Base-by-base conservation (phyloP, 2,797 vertebrate species). In the Sarcophilus harrisii region DNA sequence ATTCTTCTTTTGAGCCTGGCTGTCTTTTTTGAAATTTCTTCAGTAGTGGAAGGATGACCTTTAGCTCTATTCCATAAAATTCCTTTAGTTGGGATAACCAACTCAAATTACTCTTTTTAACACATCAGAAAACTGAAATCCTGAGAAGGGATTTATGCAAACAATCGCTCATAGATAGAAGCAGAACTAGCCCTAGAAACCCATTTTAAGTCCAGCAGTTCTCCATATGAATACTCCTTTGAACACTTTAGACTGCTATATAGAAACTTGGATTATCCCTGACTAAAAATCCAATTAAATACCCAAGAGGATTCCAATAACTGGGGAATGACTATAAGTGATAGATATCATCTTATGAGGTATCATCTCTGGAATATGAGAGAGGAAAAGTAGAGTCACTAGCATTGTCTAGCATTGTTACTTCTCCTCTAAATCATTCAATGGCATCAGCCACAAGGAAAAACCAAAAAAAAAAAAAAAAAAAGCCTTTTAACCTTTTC, bases 71-170 rank as follows among this genome's bases (percentile, higher is more conserved):
- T 81, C 66, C n/a, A 24, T 81, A 45, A 18, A 6, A 38, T 45
- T 38, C 38, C 38, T 24, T 6, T 30, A 81, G n/a, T 45, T 81
- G 66, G 38, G 8, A 81, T 10, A 11, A 81, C 9, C 38, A 81
- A 81, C 3, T 81, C 8, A 81, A 45, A 32, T 93, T 91, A 57
- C 32, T 91, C 18, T 87, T 91, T n/a, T 90, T 73, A 32, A 95
- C 45, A 95, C 9, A 81, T 90, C 90, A 45, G 49, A 10, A 95
- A 2, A 96, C 66, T 58, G 94, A 96, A 89, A 91, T 12, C 45
- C 60, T 94, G 81, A 93, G 16, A 91, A 66, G 24, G 92, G 28
- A 93, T 30, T 94, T 95, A 58, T n/a, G 5, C 30, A 66, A 92
- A 81, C 59, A 60, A 30, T 4, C 24, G 38, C 18, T 45, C 66